Conservation (phyloP, 92 coral and sea anemone species). For the Desmophyllum pertusum region DNA sequence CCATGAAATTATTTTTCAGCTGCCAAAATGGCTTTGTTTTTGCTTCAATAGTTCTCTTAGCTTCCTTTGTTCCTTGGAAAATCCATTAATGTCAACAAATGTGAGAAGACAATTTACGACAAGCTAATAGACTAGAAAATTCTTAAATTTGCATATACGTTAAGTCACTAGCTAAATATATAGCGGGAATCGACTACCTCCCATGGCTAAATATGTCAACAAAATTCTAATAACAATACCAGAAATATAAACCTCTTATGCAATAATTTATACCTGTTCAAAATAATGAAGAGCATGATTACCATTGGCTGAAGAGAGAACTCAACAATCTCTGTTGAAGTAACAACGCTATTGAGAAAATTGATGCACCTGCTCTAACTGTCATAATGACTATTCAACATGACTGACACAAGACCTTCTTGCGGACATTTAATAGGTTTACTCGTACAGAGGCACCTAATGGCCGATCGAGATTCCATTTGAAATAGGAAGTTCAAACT, state of each 20-base stretch:
- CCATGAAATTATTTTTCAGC: too few species aligned
- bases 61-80: not conserved
- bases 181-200: conserved; percentile 3
- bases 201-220: not conserved
- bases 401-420: not conserved
- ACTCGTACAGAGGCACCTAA: not conserved
- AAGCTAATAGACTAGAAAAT: conserved; percentile 15
- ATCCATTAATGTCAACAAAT: not conserved
- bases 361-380: conserved; percentile 12
- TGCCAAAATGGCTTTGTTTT: too few species aligned
- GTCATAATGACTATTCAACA: not conserved
- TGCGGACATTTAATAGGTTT: conserved; percentile 14
- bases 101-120: not conserved
- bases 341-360: not conserved
- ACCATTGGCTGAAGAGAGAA: conserved; percentile 17
- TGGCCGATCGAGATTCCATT: not conserved
- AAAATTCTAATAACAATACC: not conserved
- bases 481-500: not conserved
- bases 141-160: conserved; percentile 25
- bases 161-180: not conserved
- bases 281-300: not conserved
- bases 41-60: not conserved
- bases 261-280: conserved; percentile 1
- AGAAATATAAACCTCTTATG: not conserved
- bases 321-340: not conserved